These are phyloP conservation scores for Panulirus ornatus DNA, from an alignment of 1,140 invertebrate genomes.

Conservation along the genomic window DNA sequence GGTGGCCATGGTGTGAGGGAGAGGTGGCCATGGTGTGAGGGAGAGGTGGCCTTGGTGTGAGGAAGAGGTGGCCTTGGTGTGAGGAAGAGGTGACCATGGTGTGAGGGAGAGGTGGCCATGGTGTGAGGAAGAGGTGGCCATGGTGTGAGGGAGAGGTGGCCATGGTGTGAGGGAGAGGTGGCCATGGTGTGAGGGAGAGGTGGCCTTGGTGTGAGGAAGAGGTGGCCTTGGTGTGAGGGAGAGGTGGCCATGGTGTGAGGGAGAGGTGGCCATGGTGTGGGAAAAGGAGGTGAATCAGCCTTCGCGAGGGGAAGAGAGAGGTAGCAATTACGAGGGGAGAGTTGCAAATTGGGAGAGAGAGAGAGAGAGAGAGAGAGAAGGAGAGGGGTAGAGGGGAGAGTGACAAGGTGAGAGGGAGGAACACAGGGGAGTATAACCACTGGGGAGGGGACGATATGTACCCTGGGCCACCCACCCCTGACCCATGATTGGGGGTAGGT, in stretches of 20 bases:
- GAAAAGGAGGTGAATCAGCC: neutral
- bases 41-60: too few species aligned
- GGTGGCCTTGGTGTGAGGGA: neutral
- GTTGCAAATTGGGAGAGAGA: neutral
- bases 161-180: neutral
- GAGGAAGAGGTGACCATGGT: neutral
- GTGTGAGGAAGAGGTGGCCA: neutral
- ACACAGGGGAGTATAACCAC: too few species aligned
- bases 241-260: neutral
- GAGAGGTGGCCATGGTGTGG: neutral
- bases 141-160: neutral
- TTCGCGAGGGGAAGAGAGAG: neutral
- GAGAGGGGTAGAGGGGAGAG: neutral
- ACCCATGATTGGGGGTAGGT: too few species aligned
- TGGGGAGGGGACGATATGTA: too few species aligned
- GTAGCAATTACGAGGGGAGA: neutral
- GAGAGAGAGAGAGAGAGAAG: neutral
- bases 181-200: neutral
- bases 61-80: too few species aligned
- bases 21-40: too few species aligned
- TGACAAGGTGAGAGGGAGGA: too few species aligned
- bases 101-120: neutral
- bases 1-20: too few species aligned
- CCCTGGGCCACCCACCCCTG: too few species aligned
- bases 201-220: neutral